These are phyloP conservation scores for Parambassis ranga DNA, from an alignment of 2,797 vertebrate genomes.

Conservation along the genomic window DNA sequence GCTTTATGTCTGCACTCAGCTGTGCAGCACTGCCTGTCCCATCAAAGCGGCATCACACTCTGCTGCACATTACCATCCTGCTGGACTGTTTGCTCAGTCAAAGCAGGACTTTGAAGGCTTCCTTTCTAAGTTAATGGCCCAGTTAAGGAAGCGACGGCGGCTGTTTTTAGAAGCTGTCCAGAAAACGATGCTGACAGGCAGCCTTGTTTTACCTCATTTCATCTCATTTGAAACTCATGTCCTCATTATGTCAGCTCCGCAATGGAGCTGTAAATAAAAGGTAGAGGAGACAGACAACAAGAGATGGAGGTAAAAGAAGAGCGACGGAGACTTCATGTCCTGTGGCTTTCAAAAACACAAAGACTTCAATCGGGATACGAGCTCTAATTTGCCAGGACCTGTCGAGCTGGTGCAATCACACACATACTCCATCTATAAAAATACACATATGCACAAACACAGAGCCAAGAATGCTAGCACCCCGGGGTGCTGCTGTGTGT, in stretches of 20 bases:
- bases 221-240: conserved; percentile 69
- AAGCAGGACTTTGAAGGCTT: conserved; percentile 55
- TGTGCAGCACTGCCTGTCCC: conserved; percentile 12
- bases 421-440: conserved; percentile 25
- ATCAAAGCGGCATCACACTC: conserved; percentile 40
- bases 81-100: conserved; percentile 54
- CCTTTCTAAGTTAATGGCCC: conserved; percentile 67
- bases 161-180: conserved; percentile 64
- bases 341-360: conserved; percentile 54
- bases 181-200: conserved; percentile 55
- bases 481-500: conserved; percentile 39
- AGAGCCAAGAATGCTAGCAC: conserved; percentile 50
- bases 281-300: conserved; percentile 43
- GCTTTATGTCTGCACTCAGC: conserved; percentile 5
- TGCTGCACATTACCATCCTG: conserved; percentile 36
- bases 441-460: conserved; percentile 32
- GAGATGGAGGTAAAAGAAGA: conserved; percentile 43
- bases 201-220: conserved; percentile 69
- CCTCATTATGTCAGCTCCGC: conserved; percentile 71
- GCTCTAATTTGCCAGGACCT: conserved; percentile 64
- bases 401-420: conserved; percentile 55
- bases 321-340: conserved; percentile 29
- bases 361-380: conserved; percentile 60
- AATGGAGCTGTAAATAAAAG: conserved; percentile 70
- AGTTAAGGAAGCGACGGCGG: conserved; percentile 50